phyloP scores from a whole-genome alignment of 2,113 vertebrate genomes.

The Mus spicilegus region DNA sequence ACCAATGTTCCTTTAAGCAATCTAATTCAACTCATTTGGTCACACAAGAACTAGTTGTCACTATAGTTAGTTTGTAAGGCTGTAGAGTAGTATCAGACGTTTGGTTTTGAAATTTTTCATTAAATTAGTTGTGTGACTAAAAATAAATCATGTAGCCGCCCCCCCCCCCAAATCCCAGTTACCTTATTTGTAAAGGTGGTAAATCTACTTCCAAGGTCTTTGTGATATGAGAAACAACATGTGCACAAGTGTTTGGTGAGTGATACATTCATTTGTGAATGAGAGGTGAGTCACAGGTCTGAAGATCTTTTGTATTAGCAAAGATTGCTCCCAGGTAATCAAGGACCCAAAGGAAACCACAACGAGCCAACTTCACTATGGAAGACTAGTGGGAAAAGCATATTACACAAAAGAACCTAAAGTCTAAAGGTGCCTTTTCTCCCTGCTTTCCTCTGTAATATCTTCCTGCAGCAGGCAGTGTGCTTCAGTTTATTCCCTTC shows the following conservation, averaged over 20 bases:
- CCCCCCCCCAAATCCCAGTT: background rate
- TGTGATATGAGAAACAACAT: background rate
- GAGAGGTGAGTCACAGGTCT: no score
- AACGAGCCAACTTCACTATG: background rate
- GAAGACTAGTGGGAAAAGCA: background rate
- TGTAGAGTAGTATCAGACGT: background rate
- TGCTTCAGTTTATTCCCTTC: background rate
- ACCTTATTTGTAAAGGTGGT: background rate
- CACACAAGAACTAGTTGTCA: background rate
- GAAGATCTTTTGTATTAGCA: background rate
- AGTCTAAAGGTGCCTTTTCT: background rate
- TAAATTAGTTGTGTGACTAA: background rate
- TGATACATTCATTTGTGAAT: background rate
- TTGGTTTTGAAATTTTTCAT: background rate
- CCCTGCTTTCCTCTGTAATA: background rate
- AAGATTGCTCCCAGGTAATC: background rate
- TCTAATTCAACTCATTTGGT: background rate
- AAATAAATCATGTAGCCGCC: background rate
- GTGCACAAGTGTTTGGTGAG: background rate
- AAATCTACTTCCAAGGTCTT: background rate
- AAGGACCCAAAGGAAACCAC: background rate
- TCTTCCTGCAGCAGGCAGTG: background rate
- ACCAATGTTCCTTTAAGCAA: background rate
- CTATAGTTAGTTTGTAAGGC: background rate
- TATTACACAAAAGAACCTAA: background rate